These are phyloP conservation scores for Galendromus occidentalis DNA, from an alignment of 1,140 invertebrate species.

Conservation along the genomic window DNA sequence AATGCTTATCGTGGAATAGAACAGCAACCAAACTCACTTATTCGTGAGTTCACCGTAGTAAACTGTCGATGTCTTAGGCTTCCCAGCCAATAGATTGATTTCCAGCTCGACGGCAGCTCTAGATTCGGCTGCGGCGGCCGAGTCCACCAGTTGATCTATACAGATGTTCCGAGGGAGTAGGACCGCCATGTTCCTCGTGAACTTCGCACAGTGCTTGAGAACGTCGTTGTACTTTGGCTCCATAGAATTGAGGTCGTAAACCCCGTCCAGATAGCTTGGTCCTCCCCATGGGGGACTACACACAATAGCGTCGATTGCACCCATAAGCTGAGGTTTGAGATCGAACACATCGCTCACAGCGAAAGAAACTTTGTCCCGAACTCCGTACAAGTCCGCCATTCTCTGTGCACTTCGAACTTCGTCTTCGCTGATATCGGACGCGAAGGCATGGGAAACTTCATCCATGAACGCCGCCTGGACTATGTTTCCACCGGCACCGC, in stretches of 20 bases:
- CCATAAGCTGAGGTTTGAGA: not conserved
- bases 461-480: not conserved
- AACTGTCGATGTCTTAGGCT: not conserved
- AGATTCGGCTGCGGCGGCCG: not conserved
- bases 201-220: not conserved
- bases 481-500: not conserved
- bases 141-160: not conserved
- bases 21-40: too few species aligned
- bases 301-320: not conserved
- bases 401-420: not conserved
- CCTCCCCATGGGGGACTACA: not conserved
- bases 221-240: not conserved
- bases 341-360: not conserved
- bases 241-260: not conserved
- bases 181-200: not conserved
- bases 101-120: not conserved
- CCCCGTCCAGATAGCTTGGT: not conserved
- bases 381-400: not conserved
- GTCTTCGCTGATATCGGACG: not conserved
- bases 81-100: not conserved
- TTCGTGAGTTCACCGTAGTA: not conserved
- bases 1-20: too few species aligned
- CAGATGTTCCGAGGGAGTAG: not conserved
- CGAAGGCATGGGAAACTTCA: not conserved
- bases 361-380: not conserved